Base-by-base conservation (phyloP, 2,797 vertebrate species). In the Pelodytes ibericus region DNA sequence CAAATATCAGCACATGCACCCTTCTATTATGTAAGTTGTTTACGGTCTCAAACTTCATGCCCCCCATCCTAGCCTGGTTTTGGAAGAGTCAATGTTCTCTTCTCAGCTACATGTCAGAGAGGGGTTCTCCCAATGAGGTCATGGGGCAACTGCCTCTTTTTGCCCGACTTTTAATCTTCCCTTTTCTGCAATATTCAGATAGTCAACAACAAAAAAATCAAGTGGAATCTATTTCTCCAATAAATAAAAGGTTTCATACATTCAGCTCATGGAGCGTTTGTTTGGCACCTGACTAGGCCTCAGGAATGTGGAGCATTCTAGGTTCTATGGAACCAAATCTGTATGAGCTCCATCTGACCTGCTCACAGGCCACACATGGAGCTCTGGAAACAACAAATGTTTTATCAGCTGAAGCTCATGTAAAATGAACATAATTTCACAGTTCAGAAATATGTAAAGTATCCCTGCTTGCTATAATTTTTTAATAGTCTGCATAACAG, bases 361-460 rank as follows among this genome's bases (percentile, higher is more conserved):
- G n/a, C 4, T 51, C 36, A 15, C 26, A 60, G 63, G 62, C 70
- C 69, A 72, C 75, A 78, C 75, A 78, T 63, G 29, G 62, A 72
- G 75, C 18, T 41, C 57, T 67, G 70, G 75, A 78, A 60, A 47
- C 3, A 20, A 22, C 9, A 53, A n/a, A 66, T 78, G 70, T 78
- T 78, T 77, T 72, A 78, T 78, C 70, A 72, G 75, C 75, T 78
- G 75, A 72, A 53, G 13, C 29, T 29, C 30, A 33, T 66, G 30
- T 39, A 66, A 65, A 57, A 47, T 25, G 36, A 47, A 77, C 67
- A 64, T 8, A 36, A n/a, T 16, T 66, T 66, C 59, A 72, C 22
- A 36, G 53, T 8, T 67, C 13, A 13, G 29, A n/a, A 15, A 65
- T 66, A 72, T 72, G 68, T 33, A 60, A 65, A 71, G 58, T 65